Evolutionary conservation across 2,888 invertebrate genomes (phyloP).

Genomic region (Chouioia cunea): DNA sequence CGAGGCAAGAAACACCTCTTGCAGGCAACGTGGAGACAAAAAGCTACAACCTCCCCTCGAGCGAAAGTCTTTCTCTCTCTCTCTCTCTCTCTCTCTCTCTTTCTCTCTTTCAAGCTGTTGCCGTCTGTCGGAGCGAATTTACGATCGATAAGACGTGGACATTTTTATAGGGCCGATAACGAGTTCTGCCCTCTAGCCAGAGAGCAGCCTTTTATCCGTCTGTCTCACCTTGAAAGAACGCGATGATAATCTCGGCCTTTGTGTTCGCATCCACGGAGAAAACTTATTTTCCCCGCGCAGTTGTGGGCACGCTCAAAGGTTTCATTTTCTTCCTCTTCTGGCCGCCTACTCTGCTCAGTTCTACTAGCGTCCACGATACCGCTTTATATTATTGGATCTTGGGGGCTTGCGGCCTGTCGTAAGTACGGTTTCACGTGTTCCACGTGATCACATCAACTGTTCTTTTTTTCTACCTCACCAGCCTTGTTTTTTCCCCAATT

Average conservation of each 20-base stretch:
- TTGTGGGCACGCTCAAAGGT: no score
- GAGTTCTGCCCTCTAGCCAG: slow-evolving; percentile 18
- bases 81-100: slow-evolving; percentile 4
- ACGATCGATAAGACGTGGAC: slow-evolving; percentile 37
- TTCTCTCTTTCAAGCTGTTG: slow-evolving; percentile 10
- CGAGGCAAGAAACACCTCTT: no score
- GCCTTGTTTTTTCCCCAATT: no score
- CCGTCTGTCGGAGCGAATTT: slow-evolving; percentile 30
- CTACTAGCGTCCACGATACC: neutral
- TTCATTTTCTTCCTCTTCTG: no score
- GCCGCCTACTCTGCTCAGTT: neutral
- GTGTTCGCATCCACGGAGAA: slow-evolving; percentile 1
- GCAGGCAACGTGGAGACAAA: neutral
- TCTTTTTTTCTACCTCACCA: no score
- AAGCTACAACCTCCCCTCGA: neutral
- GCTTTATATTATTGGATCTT: no score
- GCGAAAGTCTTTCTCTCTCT: neutral
- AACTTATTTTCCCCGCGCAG: neutral
- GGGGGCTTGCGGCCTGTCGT: no score
- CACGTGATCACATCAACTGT: no score
- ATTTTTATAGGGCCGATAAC: slow-evolving; percentile 39
- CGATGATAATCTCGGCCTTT: slow-evolving; percentile 13
- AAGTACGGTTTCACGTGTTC: no score
- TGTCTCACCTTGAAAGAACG: neutral
- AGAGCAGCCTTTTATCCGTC: slow-evolving; percentile 17